Conservation (phyloP, 2,888 invertebrate genomes). For the Diabrotica balteata region DNA sequence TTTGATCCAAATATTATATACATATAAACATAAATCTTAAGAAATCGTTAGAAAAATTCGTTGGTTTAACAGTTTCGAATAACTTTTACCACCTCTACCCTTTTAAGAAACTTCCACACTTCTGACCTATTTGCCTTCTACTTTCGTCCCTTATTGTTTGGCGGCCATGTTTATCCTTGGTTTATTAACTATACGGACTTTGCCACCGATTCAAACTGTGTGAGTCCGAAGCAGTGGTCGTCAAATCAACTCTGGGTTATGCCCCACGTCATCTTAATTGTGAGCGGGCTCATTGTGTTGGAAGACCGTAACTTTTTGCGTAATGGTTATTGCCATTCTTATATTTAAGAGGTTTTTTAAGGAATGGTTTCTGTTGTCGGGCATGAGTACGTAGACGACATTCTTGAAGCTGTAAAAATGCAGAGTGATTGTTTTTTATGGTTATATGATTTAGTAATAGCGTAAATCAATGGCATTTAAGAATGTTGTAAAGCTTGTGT, state of each 20-base stretch:
- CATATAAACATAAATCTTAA: too few species aligned
- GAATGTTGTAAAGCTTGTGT: too few species aligned
- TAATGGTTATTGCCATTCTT: neutral
- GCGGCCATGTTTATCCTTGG: conserved; percentile 19
- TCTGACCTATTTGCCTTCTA: neutral
- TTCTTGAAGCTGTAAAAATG: too few species aligned
- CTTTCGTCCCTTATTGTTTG: conserved; percentile 9
- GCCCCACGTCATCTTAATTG: conserved; percentile 3
- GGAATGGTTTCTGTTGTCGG: neutral
- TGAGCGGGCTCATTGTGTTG: neutral
- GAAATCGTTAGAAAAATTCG: too few species aligned
- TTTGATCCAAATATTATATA: too few species aligned
- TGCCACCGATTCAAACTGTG: conserved; percentile 22
- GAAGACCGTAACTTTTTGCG: neutral
- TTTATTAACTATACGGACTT: conserved; percentile 24
- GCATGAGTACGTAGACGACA: too few species aligned
- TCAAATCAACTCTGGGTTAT: conserved; percentile 3
- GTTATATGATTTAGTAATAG: too few species aligned
- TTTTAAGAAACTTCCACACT: neutral
- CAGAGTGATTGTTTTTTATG: too few species aligned
- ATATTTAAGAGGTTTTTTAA: neutral
- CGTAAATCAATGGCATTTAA: too few species aligned
- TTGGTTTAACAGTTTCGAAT: too few species aligned
- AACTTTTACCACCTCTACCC: too few species aligned
- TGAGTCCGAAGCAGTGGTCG: conserved; percentile 12